Evolutionary conservation across 2,113 vertebrate genomes (phyloP).

Genomic region (Hemicordylus capensis): DNA sequence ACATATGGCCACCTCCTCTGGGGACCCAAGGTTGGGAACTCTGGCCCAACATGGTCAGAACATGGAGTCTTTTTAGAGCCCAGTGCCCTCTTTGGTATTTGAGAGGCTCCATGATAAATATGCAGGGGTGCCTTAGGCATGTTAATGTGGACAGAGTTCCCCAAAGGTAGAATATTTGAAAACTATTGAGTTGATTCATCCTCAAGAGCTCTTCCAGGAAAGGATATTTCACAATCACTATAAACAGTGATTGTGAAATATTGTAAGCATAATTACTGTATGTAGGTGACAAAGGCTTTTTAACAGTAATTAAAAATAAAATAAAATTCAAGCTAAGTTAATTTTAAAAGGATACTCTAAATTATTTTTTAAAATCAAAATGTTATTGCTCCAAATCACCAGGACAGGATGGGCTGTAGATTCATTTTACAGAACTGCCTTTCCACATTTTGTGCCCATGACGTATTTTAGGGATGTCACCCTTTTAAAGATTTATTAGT

Average conservation of each 20-base stretch:
- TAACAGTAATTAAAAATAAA: too few relatives aligned
- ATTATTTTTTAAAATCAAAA: background rate
- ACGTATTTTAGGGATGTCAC: background rate
- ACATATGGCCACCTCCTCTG: too few relatives aligned
- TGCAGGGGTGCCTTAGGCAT: background rate
- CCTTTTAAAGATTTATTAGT: too few relatives aligned
- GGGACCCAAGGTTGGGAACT: background rate
- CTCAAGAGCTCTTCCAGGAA: background rate
- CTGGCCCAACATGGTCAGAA: too few relatives aligned
- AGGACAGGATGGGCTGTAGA: background rate
- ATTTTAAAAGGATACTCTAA: background rate
- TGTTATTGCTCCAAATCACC: background rate
- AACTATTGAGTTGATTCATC: background rate
- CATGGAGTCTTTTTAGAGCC: background rate
- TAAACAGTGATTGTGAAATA: too few relatives aligned
- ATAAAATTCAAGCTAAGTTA: background rate
- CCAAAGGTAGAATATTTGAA: background rate
- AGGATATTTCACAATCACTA: background rate
- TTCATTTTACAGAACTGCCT: background rate
- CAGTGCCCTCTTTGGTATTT: background rate
- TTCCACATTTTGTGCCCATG: background rate
- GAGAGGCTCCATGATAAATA: background rate
- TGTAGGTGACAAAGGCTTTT: too few relatives aligned
- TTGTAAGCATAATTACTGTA: too few relatives aligned
- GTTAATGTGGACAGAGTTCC: background rate